These are phyloP conservation scores for Druceiella hillmani DNA, from an alignment of 2,888 invertebrate genomes.

Conservation along the genomic window DNA sequence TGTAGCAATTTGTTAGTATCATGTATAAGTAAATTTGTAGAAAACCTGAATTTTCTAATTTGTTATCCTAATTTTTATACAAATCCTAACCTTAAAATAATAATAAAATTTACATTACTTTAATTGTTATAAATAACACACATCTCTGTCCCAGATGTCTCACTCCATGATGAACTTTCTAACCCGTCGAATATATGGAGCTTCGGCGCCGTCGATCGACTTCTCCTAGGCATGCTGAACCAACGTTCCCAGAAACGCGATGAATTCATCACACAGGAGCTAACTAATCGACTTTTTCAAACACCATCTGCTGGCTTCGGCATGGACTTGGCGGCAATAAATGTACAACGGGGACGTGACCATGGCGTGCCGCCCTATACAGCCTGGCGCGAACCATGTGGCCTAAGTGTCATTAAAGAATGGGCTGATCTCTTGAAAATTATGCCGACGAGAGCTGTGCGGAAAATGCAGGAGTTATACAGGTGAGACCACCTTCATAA, in stretches of 20 bases:
- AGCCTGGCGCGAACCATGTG: conserved; percentile 75
- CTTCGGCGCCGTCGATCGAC: conserved; percentile 72
- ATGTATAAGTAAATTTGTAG: too few species aligned
- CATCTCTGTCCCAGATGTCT: conserved; percentile 56
- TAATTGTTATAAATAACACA: too few species aligned
- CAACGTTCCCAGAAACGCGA: conserved; percentile 75
- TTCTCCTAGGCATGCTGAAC: conserved; percentile 69
- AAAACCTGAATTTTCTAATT: conserved; percentile 1
- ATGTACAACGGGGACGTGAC: conserved; percentile 82
- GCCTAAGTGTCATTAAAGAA: conserved; percentile 56
- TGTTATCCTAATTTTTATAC: background rate
- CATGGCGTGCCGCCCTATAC: conserved; percentile 81
- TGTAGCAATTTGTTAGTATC: too few species aligned
- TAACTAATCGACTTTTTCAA: conserved; percentile 81
- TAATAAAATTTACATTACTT: background rate
- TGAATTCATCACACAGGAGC: conserved; percentile 73
- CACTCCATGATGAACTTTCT: conserved; percentile 71
- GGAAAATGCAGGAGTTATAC: conserved; percentile 57
- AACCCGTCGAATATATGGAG: conserved; percentile 68
- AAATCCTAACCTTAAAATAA: background rate
- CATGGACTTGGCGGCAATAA: conserved; percentile 82
- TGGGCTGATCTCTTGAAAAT: conserved; percentile 69
- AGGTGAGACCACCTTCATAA: too few species aligned
- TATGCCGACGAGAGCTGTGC: conserved; percentile 58
- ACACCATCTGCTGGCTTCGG: conserved; percentile 65